Evolutionary conservation across 1,140 invertebrate species (phyloP).

Genomic region (Harpegnathos saltator): DNA sequence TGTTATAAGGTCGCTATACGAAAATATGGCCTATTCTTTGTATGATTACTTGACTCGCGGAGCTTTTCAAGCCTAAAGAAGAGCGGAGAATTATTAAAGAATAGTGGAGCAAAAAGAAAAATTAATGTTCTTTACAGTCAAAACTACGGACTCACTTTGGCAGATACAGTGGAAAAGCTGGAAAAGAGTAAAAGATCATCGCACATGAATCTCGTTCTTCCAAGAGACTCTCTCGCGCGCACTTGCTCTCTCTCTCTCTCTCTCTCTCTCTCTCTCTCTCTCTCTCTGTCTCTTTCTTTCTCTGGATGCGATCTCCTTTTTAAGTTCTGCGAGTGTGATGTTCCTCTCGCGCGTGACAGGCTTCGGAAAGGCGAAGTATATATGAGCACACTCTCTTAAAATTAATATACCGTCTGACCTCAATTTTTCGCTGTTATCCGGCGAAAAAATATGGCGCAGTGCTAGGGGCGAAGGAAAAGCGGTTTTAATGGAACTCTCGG

Average conservation of each 20-base stretch:
- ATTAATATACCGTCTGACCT: slow-evolving; percentile 48
- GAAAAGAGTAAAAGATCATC: not conserved
- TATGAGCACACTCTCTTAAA: not conserved
- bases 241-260: too few relatives aligned
- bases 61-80: too few relatives aligned
- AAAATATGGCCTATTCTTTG: not conserved
- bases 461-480: slow-evolving; percentile 12
- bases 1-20: not conserved
- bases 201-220: not conserved
- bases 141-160: not conserved
- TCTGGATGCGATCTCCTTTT: not conserved
- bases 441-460: slow-evolving; percentile 19
- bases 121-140: not conserved
- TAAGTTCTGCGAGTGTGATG: not conserved
- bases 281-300: too few relatives aligned
- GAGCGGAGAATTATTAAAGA: not conserved
- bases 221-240: not conserved
- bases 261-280: too few relatives aligned
- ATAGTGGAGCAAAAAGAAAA: slow-evolving; percentile 13
- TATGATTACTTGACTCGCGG: too few relatives aligned
- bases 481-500: slow-evolving; percentile 38
- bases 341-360: not conserved
- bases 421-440: slow-evolving; percentile 40
- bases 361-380: not conserved
- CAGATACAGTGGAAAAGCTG: not conserved